Evolutionary conservation across 2,888 invertebrate genomes (phyloP).

Genomic region (Carabus problematicus): DNA sequence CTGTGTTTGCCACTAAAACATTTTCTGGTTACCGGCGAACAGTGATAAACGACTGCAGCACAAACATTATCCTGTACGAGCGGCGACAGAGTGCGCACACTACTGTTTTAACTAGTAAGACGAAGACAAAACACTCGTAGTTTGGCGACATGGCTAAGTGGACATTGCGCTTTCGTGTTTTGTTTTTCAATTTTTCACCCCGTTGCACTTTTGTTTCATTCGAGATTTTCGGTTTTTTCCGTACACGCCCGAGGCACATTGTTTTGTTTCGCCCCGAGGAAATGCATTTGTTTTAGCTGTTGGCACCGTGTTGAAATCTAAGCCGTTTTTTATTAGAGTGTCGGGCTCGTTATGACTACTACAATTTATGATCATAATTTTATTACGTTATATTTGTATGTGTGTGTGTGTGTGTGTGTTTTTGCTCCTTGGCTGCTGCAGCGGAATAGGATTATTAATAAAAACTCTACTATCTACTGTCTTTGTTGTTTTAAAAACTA

Average conservation of each 20-base stretch:
- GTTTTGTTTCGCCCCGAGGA: slow-evolving; percentile 35
- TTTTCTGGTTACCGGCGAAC: too few relatives aligned
- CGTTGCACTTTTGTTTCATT: too few relatives aligned
- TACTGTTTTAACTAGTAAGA: too few relatives aligned
- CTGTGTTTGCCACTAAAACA: too few relatives aligned
- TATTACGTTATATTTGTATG: slow-evolving; percentile 38
- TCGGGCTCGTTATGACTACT: slow-evolving; percentile 32
- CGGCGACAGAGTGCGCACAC: too few relatives aligned
- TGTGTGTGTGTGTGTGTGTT: slow-evolving; percentile 20
- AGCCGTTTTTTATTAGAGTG: slow-evolving; percentile 20
- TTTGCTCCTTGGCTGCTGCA: neutral
- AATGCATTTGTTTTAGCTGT: slow-evolving; percentile 40
- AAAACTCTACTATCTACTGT: slow-evolving; percentile 12
- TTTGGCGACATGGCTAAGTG: too few relatives aligned
- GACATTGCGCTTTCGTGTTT: too few relatives aligned
- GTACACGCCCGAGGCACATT: neutral
- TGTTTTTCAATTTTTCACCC: too few relatives aligned
- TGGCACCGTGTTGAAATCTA: slow-evolving; percentile 38
- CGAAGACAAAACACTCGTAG: too few relatives aligned
- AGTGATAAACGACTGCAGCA: too few relatives aligned
- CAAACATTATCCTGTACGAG: too few relatives aligned
- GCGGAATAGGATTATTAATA: slow-evolving; percentile 22
- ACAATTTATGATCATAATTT: slow-evolving; percentile 34
- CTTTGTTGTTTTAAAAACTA: neutral
- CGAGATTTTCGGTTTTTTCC: slow-evolving; percentile 18